Evolutionary conservation across 1,140 invertebrate genomes (phyloP).

Genomic region (Drosophila kanapiae): DNA sequence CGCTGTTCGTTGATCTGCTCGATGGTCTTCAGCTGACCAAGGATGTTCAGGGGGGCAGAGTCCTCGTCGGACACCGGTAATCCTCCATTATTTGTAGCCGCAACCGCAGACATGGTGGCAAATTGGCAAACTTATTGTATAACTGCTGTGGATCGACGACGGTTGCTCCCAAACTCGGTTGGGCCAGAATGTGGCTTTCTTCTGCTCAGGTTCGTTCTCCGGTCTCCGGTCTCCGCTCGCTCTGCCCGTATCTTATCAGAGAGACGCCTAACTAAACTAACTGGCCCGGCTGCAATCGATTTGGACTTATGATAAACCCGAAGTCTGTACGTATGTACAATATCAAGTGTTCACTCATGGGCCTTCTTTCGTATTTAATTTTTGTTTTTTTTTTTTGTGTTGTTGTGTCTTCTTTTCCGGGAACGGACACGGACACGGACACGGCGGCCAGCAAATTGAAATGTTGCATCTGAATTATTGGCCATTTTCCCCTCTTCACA

Average conservation of each 20-base stretch:
- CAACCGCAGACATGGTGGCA: constrained; percentile 15
- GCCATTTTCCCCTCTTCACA: constrained; percentile 21
- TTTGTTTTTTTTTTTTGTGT: not conserved
- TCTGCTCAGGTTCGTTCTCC: constrained; percentile 8
- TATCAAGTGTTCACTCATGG: constrained; percentile 11
- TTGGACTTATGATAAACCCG: constrained; percentile 69
- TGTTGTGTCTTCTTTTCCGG: not conserved
- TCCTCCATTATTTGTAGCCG: constrained; percentile 6
- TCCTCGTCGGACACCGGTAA: constrained; percentile 24
- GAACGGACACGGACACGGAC: constrained; percentile 18
- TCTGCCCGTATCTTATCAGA: constrained; percentile 66
- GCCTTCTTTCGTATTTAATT: constrained; percentile 3
- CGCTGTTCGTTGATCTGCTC: constrained; percentile 82
- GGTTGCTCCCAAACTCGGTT: constrained; percentile 21
- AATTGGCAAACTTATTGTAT: constrained; percentile 20
- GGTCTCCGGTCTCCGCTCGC: constrained; percentile 26
- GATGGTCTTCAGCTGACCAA: constrained; percentile 71
- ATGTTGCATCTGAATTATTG: constrained; percentile 55
- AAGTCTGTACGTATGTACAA: constrained; percentile 16
- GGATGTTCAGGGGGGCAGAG: constrained; percentile 55
- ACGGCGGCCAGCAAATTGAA: constrained; percentile 24
- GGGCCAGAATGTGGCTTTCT: constrained; percentile 25
- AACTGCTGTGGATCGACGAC: constrained; percentile 25
- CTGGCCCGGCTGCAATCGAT: constrained; percentile 70
- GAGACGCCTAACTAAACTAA: constrained; percentile 76